Base-by-base conservation (phyloP, 2,797 vertebrate species). In the Muscicapa striata region DNA sequence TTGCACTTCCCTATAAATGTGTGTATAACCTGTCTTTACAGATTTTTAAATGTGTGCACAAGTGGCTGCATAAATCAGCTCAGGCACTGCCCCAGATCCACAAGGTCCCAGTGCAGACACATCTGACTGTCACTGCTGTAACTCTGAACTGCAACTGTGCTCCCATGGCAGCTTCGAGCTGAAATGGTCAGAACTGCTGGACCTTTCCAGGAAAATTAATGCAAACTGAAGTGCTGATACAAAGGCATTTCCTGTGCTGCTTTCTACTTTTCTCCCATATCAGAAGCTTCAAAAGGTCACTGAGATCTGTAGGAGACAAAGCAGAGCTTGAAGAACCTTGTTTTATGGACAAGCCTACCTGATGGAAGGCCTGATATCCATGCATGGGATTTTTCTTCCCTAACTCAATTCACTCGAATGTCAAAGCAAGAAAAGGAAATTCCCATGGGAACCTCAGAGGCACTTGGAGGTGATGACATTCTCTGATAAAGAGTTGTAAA, bases 351-450 rank as follows among this genome's bases (percentile, higher is more conserved):
- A 70, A 51, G 34, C 11, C 30, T 54, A 54, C n/a, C 67, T 52
- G 72, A 79, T 49, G 30, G 61, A 89, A 80, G 32, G 64, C 10
- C 57, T 78, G 79, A 88, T 91, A 92, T 30, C 48, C 51, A 18
- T 5, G 5, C 48, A 77, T 11, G 12, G n/a, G 48, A 66, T 82
- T 84, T 87, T 67, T 32, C 13, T 79, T 82, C 41, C 66, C 61
- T 55, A 51, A 72, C 8, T 14, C 21, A 78, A 63, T 51, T 67
- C 14, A 46, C 13, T 55, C 40, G 64, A 66, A 68, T 62, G 23
- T 55, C 82, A 95, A 74, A 90, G 84, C 10, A 63, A 92, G 68
- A 38, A 80, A 87, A 85, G 36, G 26, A 80, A 89, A 63, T 87
- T 78, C 76, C 86, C 55, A 36, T 26, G 58, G 36, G 54, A 84